A percentile compares a stretch with the other conserved stretches of the same genome.
phyloP scores from a whole-genome alignment of 2,888 invertebrate species.

The Acleris literana region DNA sequence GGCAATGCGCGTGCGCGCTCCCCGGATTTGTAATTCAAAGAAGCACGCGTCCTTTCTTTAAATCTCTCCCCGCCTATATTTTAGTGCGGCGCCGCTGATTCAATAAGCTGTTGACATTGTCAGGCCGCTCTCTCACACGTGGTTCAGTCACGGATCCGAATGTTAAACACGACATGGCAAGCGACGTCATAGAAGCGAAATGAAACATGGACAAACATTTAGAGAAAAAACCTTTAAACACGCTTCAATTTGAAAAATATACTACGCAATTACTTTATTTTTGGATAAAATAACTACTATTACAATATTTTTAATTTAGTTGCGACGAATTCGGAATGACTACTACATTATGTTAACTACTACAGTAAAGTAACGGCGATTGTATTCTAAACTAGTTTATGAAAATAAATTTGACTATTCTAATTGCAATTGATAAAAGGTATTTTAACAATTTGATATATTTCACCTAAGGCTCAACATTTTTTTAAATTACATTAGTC shows the following conservation, averaged over 20 bases:
- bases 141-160: constrained; percentile 76
- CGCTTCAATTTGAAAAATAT: constrained; percentile 50
- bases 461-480: constrained; percentile 68
- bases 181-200: constrained; percentile 75
- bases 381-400: constrained; percentile 61
- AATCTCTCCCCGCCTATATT: constrained; percentile 56
- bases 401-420: constrained; percentile 52
- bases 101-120: constrained; percentile 45
- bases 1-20: constrained; percentile 55
- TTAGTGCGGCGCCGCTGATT: constrained; percentile 49
- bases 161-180: constrained; percentile 68
- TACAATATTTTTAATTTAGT: constrained; percentile 47
- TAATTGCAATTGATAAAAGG: constrained; percentile 47
- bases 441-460: constrained; percentile 37
- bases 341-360: constrained; percentile 68
- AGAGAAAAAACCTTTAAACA: constrained; percentile 44
- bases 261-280: constrained; percentile 61
- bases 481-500: constrained; percentile 52
- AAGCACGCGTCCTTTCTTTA: constrained; percentile 60
- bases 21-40: constrained; percentile 71
- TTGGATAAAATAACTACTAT: constrained; percentile 54
- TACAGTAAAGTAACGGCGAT: constrained; percentile 53
- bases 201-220: constrained; percentile 48
- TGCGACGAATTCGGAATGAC: constrained; percentile 62
- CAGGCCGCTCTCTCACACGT: constrained; percentile 41